Conservation (phyloP, 2,797 vertebrate species). For the Catharus ustulatus region DNA sequence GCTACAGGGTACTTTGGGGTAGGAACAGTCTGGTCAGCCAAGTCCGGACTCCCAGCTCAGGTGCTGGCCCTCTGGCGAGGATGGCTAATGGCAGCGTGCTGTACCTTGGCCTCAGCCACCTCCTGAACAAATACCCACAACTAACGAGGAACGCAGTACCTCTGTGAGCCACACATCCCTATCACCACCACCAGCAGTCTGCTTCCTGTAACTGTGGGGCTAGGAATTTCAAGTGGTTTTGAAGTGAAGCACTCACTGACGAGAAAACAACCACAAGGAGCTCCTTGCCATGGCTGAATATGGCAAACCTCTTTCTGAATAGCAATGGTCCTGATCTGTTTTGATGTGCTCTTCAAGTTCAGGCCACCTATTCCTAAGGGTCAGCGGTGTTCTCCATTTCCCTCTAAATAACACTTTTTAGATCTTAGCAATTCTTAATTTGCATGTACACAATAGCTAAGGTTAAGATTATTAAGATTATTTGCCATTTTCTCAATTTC, state of each 20-base stretch:
- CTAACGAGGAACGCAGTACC: not conserved
- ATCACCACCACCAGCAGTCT: not conserved
- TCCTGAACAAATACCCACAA: not conserved
- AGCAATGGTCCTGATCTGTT: not conserved
- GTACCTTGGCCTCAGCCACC: not conserved
- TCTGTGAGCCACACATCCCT: not conserved
- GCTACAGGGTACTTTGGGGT: not conserved
- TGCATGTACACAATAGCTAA: not conserved
- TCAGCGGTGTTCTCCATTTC: not conserved
- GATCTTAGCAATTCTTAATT: not conserved
- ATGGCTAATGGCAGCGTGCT: rapidly evolving
- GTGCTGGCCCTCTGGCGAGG: rapidly evolving
- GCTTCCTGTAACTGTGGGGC: not conserved
- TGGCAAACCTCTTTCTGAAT: not conserved
- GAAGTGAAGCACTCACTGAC: not conserved
- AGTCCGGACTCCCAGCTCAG: not conserved
- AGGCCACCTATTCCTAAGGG: not conserved
- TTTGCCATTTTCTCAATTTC: not conserved
- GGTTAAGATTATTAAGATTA: not conserved
- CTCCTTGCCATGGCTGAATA: not conserved
- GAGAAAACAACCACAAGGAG: not conserved
- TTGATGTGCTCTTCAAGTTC: not conserved
- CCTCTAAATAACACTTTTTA: not conserved
- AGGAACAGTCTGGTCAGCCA: not conserved
- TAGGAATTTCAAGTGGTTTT: not conserved